Conservation (phyloP, 2,113 vertebrate genomes). For the Cavia porcellus region DNA sequence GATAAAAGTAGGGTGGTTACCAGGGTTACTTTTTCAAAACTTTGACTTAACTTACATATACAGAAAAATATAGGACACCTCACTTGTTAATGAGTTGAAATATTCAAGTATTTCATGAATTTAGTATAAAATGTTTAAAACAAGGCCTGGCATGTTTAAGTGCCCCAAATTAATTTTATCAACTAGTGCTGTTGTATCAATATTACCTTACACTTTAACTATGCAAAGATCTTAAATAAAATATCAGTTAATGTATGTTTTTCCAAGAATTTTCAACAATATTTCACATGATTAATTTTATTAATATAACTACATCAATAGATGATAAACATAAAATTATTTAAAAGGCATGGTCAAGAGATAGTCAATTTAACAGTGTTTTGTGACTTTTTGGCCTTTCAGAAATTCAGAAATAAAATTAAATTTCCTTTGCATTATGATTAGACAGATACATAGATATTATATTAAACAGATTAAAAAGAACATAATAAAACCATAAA, state of each 20-base stretch:
- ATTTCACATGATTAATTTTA: background rate
- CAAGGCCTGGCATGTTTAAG: background rate
- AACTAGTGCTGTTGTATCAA: background rate
- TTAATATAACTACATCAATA: background rate
- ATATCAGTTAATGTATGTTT: background rate
- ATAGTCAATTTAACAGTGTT: background rate
- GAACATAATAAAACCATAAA: background rate
- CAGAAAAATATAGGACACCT: background rate
- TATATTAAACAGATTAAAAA: slow-evolving; percentile 37
- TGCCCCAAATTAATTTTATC: background rate
- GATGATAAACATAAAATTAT: background rate
- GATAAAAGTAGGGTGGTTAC: background rate
- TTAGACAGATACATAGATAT: background rate
- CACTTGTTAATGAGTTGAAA: background rate
- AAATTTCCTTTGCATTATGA: slow-evolving; percentile 45
- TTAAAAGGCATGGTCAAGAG: background rate
- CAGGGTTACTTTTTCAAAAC: background rate
- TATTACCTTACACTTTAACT: background rate
- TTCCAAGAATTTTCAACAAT: background rate
- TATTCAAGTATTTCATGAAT: background rate
- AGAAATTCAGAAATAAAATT: slow-evolving; percentile 33
- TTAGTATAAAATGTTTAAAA: background rate
- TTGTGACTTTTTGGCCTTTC: background rate
- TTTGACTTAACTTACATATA: background rate
- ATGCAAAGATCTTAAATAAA: slow-evolving; percentile 28